These are phyloP conservation scores for Hippocampus kuda DNA, from an alignment of 2,797 vertebrate genomes.

Conservation along the genomic window DNA sequence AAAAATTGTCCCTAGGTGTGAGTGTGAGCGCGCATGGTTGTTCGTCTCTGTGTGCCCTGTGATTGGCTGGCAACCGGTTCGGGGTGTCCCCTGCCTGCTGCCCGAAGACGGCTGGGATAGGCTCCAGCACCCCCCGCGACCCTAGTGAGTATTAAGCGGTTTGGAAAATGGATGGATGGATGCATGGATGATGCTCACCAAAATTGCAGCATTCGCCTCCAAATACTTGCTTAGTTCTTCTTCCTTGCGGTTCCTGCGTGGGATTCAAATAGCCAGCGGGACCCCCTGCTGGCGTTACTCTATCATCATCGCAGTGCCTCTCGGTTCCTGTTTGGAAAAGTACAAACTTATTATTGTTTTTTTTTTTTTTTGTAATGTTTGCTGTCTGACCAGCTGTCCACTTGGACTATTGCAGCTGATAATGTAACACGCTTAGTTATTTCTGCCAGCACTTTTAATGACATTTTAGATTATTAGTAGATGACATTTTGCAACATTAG, in stretches of 20 bases:
- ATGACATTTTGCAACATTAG: not conserved
- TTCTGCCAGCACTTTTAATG: not conserved
- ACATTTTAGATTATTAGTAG: not conserved
- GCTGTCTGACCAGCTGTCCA: conserved; percentile 46
- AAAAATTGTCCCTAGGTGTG: too few species aligned
- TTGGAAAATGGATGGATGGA: too few species aligned
- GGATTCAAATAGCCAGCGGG: conserved; percentile 34
- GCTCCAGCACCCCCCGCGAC: too few species aligned
- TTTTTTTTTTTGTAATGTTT: conserved; percentile 21
- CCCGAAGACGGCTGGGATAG: too few species aligned
- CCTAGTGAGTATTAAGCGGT: too few species aligned
- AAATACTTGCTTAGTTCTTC: not conserved
- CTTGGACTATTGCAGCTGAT: conserved; percentile 1
- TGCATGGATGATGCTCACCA: too few species aligned
- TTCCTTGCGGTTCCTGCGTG: conserved; percentile 21
- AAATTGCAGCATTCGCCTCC: not conserved
- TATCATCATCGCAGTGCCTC: conserved; percentile 39
- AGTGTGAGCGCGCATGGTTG: too few species aligned
- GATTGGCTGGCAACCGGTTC: too few species aligned
- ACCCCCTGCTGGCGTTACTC: conserved; percentile 34
- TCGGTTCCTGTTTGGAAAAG: conserved; percentile 38
- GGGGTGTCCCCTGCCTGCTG: too few species aligned
- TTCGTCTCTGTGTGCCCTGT: too few species aligned
- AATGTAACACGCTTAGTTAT: not conserved
- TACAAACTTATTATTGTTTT: conserved; percentile 26